Base-by-base conservation (phyloP, 2,113 vertebrate species). In the Aphyosemion australe region DNA sequence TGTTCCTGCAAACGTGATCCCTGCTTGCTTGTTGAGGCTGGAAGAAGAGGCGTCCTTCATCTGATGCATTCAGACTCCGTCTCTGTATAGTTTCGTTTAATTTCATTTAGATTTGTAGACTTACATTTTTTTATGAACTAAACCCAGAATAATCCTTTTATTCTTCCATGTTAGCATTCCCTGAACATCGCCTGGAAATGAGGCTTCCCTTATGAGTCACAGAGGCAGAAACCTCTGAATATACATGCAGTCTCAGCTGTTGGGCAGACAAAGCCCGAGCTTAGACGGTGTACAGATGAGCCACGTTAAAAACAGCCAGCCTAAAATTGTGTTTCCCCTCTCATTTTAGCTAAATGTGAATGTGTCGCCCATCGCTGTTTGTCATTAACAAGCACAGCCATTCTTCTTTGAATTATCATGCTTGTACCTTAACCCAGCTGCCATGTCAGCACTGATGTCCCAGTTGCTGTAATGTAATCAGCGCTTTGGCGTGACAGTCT, bases 391-490 rank as follows among this genome's bases (percentile, higher is more conserved):
- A 14, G 49, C 49, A 52, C 0, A 2, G 15, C 19, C 18, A 39
- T 37, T 49, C n/a, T 39, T 51, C 10, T 42, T 43, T n/a, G 37
- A 41, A 15, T 26, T n/a, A 31, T 14, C 1, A 1, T 39, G 34
- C 34, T 4, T 37, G 54, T 21, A 31, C 16, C 12, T 10, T 19
- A 43, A 26, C 45, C 39, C 43, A 49, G 64, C 55, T 45, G 45
- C 6, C 48, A 43, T 14, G 19, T 74, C 34, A 41, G n/a, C 5
- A 2, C 45, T 37, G 26, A 32, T 65, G 58, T 59, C 64, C 63
- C 9, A 48, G 58, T 42, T 15, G 42, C 41, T 53, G 39, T 57
- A 59, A 56, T 72, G 21, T 48, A 66, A 73, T 56, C 21, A 55
- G 37, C 1, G 2, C 37, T 54, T 58, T 12, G 53, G 12, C 66